phyloP scores from a whole-genome alignment of 2,888 invertebrate genomes.

The Pecten maximus region DNA sequence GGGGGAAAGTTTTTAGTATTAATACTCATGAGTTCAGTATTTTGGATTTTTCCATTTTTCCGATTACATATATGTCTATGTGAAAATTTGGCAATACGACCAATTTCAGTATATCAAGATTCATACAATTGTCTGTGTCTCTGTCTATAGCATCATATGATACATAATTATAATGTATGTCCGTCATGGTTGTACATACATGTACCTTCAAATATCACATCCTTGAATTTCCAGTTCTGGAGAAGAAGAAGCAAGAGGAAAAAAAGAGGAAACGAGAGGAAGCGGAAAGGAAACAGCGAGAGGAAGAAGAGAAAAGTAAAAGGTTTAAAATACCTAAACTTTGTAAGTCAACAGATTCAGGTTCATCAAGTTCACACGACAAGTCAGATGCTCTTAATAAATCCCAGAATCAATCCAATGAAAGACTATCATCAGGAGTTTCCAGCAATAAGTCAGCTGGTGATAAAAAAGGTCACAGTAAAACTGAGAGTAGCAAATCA shows the following conservation, averaged over 20 bases:
- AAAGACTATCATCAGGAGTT: not conserved
- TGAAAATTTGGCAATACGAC: too few relatives aligned
- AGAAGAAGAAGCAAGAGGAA: slow-evolving; percentile 33
- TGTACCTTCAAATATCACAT: not conserved
- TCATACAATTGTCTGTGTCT: too few relatives aligned
- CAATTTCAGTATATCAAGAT: too few relatives aligned
- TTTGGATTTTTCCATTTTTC: too few relatives aligned
- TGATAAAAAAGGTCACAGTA: not conserved
- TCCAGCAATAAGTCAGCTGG: not conserved
- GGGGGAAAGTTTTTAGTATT: too few relatives aligned
- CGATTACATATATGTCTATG: too few relatives aligned
- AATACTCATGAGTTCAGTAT: too few relatives aligned
- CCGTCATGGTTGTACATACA: too few relatives aligned
- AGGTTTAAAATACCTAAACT: slow-evolving; percentile 62
- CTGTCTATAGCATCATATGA: too few relatives aligned
- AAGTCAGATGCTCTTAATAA: not conserved
- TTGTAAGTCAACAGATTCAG: not conserved
- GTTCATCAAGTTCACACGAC: not conserved
- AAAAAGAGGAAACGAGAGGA: slow-evolving; percentile 48
- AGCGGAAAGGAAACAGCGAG: slow-evolving; percentile 52
- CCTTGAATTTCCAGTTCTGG: slow-evolving; percentile 50
- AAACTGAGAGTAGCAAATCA: not conserved
- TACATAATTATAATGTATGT: too few relatives aligned
- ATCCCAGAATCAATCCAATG: not conserved
- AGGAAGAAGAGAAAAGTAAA: slow-evolving; percentile 62